Conservation (phyloP, 2,797 vertebrate species). For the Neostethus bicornis region DNA sequence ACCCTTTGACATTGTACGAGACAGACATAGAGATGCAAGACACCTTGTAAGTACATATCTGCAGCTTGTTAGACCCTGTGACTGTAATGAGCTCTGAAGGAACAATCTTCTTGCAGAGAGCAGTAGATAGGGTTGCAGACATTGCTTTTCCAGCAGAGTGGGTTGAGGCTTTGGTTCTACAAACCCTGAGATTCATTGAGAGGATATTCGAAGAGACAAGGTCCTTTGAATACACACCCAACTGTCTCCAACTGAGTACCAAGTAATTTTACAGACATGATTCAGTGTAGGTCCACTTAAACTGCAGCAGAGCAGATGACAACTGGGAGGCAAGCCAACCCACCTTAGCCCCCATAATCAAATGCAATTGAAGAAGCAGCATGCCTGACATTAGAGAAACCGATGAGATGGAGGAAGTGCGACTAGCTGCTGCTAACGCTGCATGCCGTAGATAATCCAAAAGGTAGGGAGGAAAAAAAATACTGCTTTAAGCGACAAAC, state of each 20-base stretch:
- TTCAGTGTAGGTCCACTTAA: constrained; percentile 70
- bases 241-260: constrained; percentile 68
- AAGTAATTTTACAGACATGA: constrained; percentile 76
- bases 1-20: constrained; percentile 8
- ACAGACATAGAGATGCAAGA: constrained; percentile 27
- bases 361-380: constrained; percentile 33
- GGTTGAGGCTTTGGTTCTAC: constrained; percentile 48
- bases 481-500: constrained; percentile 30
- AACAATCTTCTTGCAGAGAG: constrained; percentile 68
- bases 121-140: constrained; percentile 47
- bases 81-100: constrained; percentile 72
- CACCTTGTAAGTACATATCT: constrained; percentile 41
- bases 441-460: constrained; percentile 14
- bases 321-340: constrained; percentile 41
- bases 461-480: not conserved
- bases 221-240: constrained; percentile 76
- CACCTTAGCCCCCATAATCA: constrained; percentile 38
- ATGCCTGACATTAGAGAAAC: constrained; percentile 25
- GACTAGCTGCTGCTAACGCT: constrained; percentile 19
- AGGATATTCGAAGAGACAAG: constrained; percentile 79
- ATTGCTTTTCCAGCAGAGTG: constrained; percentile 56
- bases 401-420: constrained; percentile 9
- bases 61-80: constrained; percentile 55
- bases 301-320: constrained; percentile 63
- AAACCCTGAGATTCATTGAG: constrained; percentile 74